Evolutionary conservation across 2,888 invertebrate genomes (phyloP).

Genomic region (Oscheius sp.): DNA sequence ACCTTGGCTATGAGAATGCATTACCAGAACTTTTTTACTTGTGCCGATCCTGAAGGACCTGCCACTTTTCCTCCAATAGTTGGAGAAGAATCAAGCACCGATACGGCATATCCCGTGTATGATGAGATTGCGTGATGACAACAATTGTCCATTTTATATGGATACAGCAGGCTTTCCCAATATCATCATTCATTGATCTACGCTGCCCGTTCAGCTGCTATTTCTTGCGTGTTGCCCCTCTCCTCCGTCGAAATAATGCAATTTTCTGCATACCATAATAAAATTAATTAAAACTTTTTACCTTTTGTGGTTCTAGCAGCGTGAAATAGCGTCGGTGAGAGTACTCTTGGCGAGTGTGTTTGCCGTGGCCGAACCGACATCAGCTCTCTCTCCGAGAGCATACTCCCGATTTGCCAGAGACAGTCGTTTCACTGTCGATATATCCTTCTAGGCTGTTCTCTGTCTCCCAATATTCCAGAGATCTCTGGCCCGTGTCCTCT

Average conservation of each 20-base stretch:
- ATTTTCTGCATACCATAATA: background rate
- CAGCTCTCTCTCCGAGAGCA: conserved; percentile 32
- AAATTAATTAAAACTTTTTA: background rate
- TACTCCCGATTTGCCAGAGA: conserved; percentile 29
- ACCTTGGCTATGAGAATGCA: conserved; percentile 49
- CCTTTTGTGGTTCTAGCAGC: conserved; percentile 30
- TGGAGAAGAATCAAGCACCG: background rate
- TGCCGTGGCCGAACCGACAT: conserved; percentile 34
- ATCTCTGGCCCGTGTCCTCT: too few relatives aligned
- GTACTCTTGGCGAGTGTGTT: conserved; percentile 36
- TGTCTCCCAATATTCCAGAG: background rate
- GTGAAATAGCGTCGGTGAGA: conserved; percentile 32
- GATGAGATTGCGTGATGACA: background rate
- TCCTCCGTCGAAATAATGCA: too few relatives aligned
- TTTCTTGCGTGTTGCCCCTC: background rate
- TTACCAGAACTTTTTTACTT: conserved; percentile 28
- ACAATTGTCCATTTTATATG: background rate
- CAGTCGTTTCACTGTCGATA: too few relatives aligned
- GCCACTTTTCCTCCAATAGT: conserved; percentile 15
- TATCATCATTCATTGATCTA: background rate
- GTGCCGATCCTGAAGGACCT: conserved; percentile 3
- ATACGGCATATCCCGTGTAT: background rate
- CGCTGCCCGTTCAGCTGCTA: background rate
- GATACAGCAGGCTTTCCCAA: background rate
- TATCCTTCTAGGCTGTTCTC: background rate